These are phyloP conservation scores for Cuniculus paca DNA, from an alignment of 2,797 vertebrate genomes.

Conservation along the genomic window DNA sequence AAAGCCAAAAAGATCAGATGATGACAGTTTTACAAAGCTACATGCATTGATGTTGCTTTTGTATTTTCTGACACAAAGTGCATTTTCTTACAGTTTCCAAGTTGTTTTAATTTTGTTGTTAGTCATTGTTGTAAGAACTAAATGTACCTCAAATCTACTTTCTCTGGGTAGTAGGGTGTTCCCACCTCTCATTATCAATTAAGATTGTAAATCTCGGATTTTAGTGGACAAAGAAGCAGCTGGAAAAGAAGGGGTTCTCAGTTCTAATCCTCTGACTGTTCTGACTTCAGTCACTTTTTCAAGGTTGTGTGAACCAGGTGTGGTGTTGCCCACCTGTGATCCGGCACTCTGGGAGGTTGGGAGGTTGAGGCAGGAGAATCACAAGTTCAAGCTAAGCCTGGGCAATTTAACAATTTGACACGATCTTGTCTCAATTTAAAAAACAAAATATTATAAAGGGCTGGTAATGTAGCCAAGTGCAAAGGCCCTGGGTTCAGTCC, in stretches of 20 bases:
- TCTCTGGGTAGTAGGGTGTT: background rate
- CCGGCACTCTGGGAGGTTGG: background rate
- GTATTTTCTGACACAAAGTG: background rate
- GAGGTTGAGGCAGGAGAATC: background rate
- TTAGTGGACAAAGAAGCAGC: background rate
- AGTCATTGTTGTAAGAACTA: background rate
- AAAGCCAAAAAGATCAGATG: background rate
- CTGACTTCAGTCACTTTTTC: background rate
- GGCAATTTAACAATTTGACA: background rate
- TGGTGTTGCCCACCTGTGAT: background rate
- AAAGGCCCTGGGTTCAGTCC: background rate
- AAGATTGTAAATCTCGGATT: background rate
- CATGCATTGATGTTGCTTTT: background rate
- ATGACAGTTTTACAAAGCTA: background rate
- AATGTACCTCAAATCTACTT: background rate
- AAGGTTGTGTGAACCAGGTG: background rate
- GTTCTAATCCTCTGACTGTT: background rate
- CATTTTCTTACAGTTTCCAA: background rate
- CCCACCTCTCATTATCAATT: no score
- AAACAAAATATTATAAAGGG: background rate
- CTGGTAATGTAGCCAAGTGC: background rate
- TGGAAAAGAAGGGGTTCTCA: background rate
- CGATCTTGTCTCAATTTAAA: background rate
- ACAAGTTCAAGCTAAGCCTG: background rate
- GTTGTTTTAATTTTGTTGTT: background rate